Conservation (phyloP, 2,113 vertebrate genomes). For the Tringa solitaria region DNA sequence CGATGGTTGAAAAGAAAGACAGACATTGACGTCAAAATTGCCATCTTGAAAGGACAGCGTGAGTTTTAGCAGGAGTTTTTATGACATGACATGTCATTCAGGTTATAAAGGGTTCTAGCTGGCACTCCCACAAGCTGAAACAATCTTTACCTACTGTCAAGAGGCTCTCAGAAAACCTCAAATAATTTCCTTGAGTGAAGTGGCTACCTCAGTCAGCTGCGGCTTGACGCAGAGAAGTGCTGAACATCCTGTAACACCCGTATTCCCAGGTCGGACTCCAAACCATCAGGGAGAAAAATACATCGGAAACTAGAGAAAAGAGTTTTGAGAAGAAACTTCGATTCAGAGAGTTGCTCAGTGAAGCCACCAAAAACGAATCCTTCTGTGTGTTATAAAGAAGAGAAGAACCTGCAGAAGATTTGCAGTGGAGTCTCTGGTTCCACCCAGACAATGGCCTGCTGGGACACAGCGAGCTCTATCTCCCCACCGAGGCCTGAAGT, state of each 20-base stretch:
- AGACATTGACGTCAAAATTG: neutral
- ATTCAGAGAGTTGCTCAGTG: neutral
- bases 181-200: slow-evolving; percentile 43
- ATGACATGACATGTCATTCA: neutral
- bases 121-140: slow-evolving; percentile 37
- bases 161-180: slow-evolving; percentile 50
- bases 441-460: neutral
- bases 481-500: neutral
- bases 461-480: neutral
- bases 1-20: neutral
- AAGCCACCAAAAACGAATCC: neutral
- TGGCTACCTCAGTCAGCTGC: slow-evolving; percentile 43
- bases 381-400: neutral
- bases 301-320: neutral
- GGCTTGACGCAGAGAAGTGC: neutral
- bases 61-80: slow-evolving; percentile 37
- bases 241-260: neutral
- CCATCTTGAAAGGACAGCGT: neutral
- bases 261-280: neutral
- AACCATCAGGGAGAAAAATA: neutral
- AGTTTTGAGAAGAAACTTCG: neutral
- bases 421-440: slow-evolving; percentile 14
- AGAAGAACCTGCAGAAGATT: slow-evolving; percentile 25
- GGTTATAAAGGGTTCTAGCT: slow-evolving; percentile 19
- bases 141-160: slow-evolving; percentile 32